phyloP scores from a whole-genome alignment of 92 coral and sea anemone species.

The Zoanthus sansibaricus region DNA sequence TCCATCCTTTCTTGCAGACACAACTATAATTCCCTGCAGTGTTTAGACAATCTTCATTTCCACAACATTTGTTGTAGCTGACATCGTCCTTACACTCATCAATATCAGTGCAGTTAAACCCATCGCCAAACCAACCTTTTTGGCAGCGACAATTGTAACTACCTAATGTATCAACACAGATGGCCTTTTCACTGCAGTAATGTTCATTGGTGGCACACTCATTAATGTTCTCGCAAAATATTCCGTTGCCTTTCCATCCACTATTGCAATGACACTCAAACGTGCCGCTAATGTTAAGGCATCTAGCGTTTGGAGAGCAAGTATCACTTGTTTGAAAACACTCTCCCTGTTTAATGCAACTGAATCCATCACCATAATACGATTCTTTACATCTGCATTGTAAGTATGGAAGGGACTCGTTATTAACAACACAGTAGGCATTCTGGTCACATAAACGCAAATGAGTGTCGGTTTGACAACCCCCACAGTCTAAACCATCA shows the following conservation, averaged over 20 bases:
- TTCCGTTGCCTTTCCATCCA: slow-evolving; percentile 74
- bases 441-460: slow-evolving; percentile 58
- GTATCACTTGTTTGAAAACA: slow-evolving; percentile 55
- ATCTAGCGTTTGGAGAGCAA: slow-evolving; percentile 62
- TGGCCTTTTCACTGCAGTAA: slow-evolving; percentile 59
- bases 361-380: slow-evolving; percentile 71
- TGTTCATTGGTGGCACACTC: slow-evolving; percentile 55
- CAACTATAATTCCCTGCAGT: slow-evolving; percentile 65
- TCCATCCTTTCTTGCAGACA: slow-evolving; percentile 65
- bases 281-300: slow-evolving; percentile 63
- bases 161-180: slow-evolving; percentile 60
- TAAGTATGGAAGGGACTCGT: slow-evolving; percentile 54
- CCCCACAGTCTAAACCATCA: slow-evolving; percentile 77
- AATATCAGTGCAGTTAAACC: slow-evolving; percentile 57
- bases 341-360: slow-evolving; percentile 66
- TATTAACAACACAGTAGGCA: slow-evolving; percentile 54
- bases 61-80: slow-evolving; percentile 55
- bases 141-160: slow-evolving; percentile 54
- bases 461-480: slow-evolving; percentile 64
- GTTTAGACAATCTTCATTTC: slow-evolving; percentile 66
- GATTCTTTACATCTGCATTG: slow-evolving; percentile 61
- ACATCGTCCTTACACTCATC: slow-evolving; percentile 54
- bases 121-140: slow-evolving; percentile 66
- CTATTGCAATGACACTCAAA: slow-evolving; percentile 66
- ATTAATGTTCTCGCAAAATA: slow-evolving; percentile 70